Evolutionary conservation across 2,113 vertebrate genomes (phyloP).

Genomic region (Oreochromis aureus): DNA sequence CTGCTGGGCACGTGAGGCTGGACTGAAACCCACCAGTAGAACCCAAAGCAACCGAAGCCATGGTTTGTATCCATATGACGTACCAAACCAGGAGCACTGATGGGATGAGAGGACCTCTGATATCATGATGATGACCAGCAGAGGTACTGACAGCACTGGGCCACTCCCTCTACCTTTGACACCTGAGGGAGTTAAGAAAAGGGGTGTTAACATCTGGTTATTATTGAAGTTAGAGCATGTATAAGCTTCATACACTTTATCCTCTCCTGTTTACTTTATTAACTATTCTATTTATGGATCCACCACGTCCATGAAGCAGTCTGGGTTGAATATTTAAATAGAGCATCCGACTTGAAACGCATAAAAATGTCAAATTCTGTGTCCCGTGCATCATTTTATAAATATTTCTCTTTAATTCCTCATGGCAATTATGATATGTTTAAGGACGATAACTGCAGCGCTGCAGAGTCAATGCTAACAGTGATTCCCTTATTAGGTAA

Average conservation of each 20-base stretch:
- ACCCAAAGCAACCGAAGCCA: slow-evolving; percentile 45
- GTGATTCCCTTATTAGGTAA: background rate
- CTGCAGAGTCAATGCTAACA: background rate
- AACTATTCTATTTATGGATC: background rate
- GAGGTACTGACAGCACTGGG: slow-evolving; percentile 51
- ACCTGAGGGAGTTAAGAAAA: slow-evolving; percentile 17
- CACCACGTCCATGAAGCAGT: background rate
- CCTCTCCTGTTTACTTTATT: background rate
- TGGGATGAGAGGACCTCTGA: slow-evolving; percentile 20
- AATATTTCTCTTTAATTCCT: background rate
- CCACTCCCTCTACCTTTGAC: slow-evolving; percentile 60
- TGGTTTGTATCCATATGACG: background rate
- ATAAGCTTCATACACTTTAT: background rate
- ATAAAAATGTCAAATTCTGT: background rate
- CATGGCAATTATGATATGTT: background rate
- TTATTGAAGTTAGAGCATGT: background rate
- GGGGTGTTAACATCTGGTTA: background rate
- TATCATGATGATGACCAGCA: slow-evolving; percentile 61
- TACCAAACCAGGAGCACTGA: background rate
- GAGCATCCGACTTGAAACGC: background rate
- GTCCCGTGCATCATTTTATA: background rate
- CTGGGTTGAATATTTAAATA: background rate
- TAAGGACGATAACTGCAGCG: background rate
- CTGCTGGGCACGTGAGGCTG: slow-evolving; percentile 39
- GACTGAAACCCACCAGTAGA: slow-evolving; percentile 33